Evolutionary conservation across 2,888 invertebrate species (phyloP).

Genomic region (Epinotia ramella): DNA sequence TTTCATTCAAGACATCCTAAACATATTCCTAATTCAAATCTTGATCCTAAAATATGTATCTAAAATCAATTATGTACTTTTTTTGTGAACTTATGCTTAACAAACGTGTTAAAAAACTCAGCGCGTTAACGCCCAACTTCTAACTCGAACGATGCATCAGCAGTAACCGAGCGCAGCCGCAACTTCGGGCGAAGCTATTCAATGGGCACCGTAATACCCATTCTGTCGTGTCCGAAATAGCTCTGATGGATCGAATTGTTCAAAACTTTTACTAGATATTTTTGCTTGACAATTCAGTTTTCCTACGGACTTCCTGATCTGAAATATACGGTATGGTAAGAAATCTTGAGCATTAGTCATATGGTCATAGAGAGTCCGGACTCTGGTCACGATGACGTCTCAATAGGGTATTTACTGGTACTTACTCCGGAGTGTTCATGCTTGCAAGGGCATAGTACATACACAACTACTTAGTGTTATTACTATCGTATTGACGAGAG

Average conservation of each 20-base stretch:
- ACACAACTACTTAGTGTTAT: too few relatives aligned
- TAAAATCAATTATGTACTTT: too few relatives aligned
- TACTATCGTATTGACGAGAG: too few relatives aligned
- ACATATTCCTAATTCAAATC: too few relatives aligned
- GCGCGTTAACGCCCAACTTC: slow-evolving; percentile 9
- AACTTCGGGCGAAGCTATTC: slow-evolving; percentile 5
- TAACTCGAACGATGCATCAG: slow-evolving; percentile 35
- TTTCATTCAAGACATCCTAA: too few relatives aligned
- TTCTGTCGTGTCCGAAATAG: slow-evolving; percentile 20
- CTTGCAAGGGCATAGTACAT: too few relatives aligned
- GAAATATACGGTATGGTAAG: background rate
- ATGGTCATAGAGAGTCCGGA: too few relatives aligned
- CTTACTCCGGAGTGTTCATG: too few relatives aligned
- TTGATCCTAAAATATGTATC: too few relatives aligned
- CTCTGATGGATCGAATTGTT: slow-evolving; percentile 18
- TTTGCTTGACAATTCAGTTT: background rate
- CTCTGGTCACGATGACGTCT: too few relatives aligned
- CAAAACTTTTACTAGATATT: slow-evolving; percentile 8
- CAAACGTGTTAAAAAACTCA: background rate
- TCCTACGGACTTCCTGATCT: background rate
- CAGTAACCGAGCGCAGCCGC: slow-evolving; percentile 13
- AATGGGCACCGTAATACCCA: background rate
- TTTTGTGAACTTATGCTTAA: background rate
- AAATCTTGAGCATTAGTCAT: background rate
- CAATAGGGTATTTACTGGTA: too few relatives aligned